Evolutionary conservation across 2,113 vertebrate genomes (phyloP), one percentile per base, ranked within the genome.

Genomic region (Paramormyrops kingsleyae): DNA sequence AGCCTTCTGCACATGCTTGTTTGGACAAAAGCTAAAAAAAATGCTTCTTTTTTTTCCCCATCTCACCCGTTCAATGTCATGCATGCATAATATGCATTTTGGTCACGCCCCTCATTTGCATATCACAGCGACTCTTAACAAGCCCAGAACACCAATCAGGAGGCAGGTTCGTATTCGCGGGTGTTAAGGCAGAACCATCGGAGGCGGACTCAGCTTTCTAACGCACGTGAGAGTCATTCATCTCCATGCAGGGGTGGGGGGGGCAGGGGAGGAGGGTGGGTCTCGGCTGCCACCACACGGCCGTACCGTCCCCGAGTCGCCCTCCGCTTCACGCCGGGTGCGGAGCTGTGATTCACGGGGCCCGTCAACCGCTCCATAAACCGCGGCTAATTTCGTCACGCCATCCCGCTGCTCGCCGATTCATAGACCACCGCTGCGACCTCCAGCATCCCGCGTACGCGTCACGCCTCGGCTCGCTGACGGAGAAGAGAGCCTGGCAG

Each of bases 401-500:
- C 95, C 95, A 91, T 95, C 94, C 91, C 90, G 89, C 93, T 91
- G 92, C 91, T 93, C 94, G 92, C 74, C 95, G 94, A 95, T 95
- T 94, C 94, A 95, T 93, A 92, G 91, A 92, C 93, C 91, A 89
- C 91, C 93, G 27, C 27, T 6, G 27, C 87, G 52, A 39, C 39
- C 87, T 44, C 19, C 52, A 7, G 31, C 50, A 6, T 35, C 87
- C 87, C 52, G 10, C 35, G 5, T 19, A 42, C 74, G 35, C 2
- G 27, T 77, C 35, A 77, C 35, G 31, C 35, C 27, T 77, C 31
- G 27, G 31, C 70, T 92, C 91, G 91, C 83, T 89, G 89, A 46
- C 17, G 87, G 91, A 89, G 92, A 91, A 93, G 89, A 93, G 92
- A 93, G 92, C 66, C 53, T 13, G 50, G 88, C 27, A 44, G 1